These are phyloP conservation scores for Capromys pilorides DNA, from an alignment of 2,797 vertebrate species.

Conservation along the genomic window DNA sequence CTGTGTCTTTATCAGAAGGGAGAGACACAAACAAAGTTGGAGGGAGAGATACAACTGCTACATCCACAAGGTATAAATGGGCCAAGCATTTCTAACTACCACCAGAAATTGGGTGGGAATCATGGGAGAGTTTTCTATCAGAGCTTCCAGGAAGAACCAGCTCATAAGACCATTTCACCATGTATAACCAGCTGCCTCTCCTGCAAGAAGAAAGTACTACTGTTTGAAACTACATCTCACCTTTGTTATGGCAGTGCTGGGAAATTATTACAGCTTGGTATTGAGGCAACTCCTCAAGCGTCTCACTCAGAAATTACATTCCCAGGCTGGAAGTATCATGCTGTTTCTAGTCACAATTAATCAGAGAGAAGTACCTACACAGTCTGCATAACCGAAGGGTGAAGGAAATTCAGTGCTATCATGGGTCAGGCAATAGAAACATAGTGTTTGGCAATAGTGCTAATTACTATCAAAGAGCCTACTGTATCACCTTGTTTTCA, in stretches of 20 bases:
- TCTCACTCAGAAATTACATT: not conserved
- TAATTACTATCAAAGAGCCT: not conserved
- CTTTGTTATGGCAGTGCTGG: not conserved
- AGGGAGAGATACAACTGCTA: not conserved
- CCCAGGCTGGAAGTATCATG: not conserved
- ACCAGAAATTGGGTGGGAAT: not conserved
- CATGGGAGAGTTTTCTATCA: not conserved
- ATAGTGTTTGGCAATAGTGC: not conserved
- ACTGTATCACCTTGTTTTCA: not conserved
- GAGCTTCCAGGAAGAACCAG: not conserved
- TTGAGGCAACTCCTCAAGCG: not conserved
- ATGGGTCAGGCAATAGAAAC: not conserved
- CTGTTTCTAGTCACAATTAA: not conserved
- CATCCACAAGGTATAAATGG: not conserved
- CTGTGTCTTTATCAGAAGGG: not conserved
- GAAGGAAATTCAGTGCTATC: not conserved
- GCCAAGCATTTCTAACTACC: not conserved
- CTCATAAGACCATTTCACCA: not conserved
- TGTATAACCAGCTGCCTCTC: not conserved
- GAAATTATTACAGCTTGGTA: not conserved
- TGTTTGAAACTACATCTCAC: not conserved
- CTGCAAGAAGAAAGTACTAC: not conserved
- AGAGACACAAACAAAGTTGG: not conserved
- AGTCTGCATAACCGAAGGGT: not conserved
- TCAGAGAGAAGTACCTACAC: not conserved